A percentile compares a stretch with the other conserved stretches of the same genome.
Conservation (phyloP, 2,113 vertebrate species). For the Theropithecus gelada region DNA sequence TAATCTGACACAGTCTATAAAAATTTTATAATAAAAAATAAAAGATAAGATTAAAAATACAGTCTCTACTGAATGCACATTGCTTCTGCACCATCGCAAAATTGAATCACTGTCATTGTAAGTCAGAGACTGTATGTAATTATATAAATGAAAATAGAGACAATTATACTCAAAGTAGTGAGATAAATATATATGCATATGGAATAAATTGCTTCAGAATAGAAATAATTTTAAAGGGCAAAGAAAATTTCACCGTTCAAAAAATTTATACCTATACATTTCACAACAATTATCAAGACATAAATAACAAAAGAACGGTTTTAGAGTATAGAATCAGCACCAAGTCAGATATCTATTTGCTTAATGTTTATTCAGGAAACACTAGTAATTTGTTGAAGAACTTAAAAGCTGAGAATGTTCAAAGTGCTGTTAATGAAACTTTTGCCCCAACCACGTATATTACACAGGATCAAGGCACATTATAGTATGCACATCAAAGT, state of each 20-base stretch:
- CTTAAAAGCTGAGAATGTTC: conserved; percentile 14
- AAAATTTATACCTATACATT: background rate
- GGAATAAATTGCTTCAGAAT: background rate
- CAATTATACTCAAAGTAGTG: background rate
- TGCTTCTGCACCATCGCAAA: background rate
- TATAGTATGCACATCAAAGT: background rate
- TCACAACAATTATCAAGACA: background rate
- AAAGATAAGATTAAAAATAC: background rate
- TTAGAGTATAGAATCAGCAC: background rate
- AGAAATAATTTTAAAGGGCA: background rate
- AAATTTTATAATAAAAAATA: background rate
- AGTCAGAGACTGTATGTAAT: background rate
- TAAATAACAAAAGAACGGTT: background rate
- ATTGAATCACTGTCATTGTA: background rate
- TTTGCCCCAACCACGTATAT: background rate
- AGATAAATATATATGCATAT: background rate
- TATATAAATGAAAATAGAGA: conserved; percentile 14
- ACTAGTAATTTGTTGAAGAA: background rate
- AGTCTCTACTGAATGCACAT: background rate
- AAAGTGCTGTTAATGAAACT: background rate
- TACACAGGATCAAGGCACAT: background rate
- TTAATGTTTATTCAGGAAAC: background rate
- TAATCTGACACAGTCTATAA: background rate
- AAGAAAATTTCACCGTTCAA: conserved; percentile 11
- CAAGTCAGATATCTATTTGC: background rate